Percentiles rank a stretch among this genome's conserved stretches.
Evolutionary conservation across 2,113 vertebrate genomes (phyloP).

Genomic region (Acrocephalus arundinaceus): DNA sequence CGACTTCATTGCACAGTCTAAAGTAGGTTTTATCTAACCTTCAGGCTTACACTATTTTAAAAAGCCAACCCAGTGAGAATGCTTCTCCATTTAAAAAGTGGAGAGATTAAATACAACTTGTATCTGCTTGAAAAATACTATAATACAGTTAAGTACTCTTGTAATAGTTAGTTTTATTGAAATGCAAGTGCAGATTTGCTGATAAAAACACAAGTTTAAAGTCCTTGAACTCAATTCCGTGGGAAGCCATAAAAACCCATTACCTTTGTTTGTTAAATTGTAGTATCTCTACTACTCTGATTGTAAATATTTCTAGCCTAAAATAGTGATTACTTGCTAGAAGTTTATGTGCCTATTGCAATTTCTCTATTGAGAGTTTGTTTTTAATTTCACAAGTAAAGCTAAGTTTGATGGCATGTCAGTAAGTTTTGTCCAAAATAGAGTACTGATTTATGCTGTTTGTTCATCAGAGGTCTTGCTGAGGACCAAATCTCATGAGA

Average conservation of each 20-base stretch:
- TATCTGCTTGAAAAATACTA: neutral
- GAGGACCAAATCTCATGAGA: neutral
- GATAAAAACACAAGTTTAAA: neutral
- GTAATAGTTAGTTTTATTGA: neutral
- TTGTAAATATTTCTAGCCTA: neutral
- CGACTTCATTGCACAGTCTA: neutral
- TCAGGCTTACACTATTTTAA: neutral
- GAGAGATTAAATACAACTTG: neutral
- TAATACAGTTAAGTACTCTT: neutral
- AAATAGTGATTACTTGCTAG: neutral
- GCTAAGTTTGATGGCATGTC: neutral
- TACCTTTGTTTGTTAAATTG: constrained; percentile 34
- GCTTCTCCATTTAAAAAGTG: neutral
- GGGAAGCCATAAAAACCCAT: neutral
- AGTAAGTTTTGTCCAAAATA: neutral
- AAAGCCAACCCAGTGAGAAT: neutral
- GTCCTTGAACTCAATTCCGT: constrained; percentile 8
- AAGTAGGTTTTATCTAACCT: neutral
- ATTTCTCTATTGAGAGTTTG: neutral
- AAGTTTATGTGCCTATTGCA: neutral
- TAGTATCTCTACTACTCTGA: neutral
- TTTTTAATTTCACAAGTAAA: neutral
- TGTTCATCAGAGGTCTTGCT: neutral
- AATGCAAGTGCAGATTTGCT: neutral
- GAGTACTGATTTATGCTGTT: neutral